Base-by-base conservation (phyloP, 2,888 invertebrate genomes). In the Hedychridium roseum region DNA sequence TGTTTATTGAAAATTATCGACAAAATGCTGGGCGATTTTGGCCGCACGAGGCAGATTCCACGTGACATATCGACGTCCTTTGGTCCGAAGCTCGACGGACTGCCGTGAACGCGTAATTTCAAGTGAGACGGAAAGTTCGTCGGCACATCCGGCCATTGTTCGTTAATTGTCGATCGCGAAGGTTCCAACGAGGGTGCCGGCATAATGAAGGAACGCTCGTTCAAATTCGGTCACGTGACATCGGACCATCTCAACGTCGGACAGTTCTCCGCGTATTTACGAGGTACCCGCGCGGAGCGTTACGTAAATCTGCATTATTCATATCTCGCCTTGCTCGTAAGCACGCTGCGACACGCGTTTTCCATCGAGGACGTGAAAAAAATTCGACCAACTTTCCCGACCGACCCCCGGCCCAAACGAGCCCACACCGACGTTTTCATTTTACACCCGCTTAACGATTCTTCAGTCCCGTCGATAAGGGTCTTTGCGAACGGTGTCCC, bases 231-330 rank as follows among this genome's bases (percentile, higher is more conserved):
- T 50, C 45, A 46, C 49, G 45, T 54, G 48, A 44, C 23, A 26
- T 47, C 32, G 50, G 7, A 30, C 32, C 28, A 48, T 46, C 50
- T 38, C 39, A 17, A 46, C 42, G 43, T 46, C 34, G 47, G 54
- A 21, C 41, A 51, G n/a, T n/a, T n/a, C 26, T 35, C 43, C 43
- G 28, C 15, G 35, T 52, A 56, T 59, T 56, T 51, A 51, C 52
- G 57, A 57, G 46, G 38, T 51, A 43, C 23, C 38, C 47, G 35
- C 57, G 55, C 46, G 43, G 54, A 44, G 57, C 50, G 62, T 70
- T 70, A 65, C 61, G 59, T 67, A 67, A 70, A 61, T 52, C 51
- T 68, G 56, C 64, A 69, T 68, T 69, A 68, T 67, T 70, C 68
- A 67, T 67, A 59, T 54, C 54, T 57, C 43, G 54, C 54, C 43